Evolutionary conservation across 1,140 invertebrate genomes (phyloP).

Genomic region (Sesamia nonagrioides): DNA sequence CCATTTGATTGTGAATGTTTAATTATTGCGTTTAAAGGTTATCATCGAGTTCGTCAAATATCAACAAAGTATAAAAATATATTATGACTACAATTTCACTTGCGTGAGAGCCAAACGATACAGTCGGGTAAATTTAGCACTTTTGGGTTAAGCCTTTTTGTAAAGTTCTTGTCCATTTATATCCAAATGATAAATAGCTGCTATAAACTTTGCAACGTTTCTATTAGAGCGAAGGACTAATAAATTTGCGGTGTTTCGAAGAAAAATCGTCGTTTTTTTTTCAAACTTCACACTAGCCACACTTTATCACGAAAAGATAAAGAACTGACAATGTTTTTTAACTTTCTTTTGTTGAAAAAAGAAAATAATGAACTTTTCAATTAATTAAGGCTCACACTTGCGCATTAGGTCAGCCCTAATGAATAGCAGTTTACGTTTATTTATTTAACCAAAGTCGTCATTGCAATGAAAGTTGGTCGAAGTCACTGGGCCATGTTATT

Average conservation of each 20-base stretch:
- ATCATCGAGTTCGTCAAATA: background rate
- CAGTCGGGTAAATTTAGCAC: background rate
- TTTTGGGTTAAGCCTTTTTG: conserved; percentile 19
- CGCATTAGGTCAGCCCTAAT: conserved; percentile 49
- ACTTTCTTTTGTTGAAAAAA: background rate
- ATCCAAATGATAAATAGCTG: conserved; percentile 4
- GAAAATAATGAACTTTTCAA: conserved; percentile 35
- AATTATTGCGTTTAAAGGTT: conserved; percentile 9
- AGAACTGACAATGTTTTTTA: conserved; percentile 8
- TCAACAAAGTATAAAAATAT: background rate
- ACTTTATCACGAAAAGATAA: conserved; percentile 18
- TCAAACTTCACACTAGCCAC: background rate
- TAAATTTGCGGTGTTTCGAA: conserved; percentile 13
- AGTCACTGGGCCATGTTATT: conserved; percentile 51
- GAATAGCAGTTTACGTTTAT: conserved; percentile 50
- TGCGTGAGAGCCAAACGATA: conserved; percentile 8
- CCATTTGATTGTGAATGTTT: background rate
- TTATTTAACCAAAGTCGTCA: conserved; percentile 49
- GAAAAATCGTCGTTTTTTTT: conserved; percentile 25
- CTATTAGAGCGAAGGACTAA: background rate
- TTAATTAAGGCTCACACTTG: conserved; percentile 36
- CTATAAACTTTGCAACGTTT: conserved; percentile 7
- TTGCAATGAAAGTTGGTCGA: conserved; percentile 49
- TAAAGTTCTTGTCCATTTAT: conserved; percentile 12
- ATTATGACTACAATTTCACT: background rate